phyloP scores from a whole-genome alignment of 2,797 vertebrate species.

The Melopsittacus undulatus region DNA sequence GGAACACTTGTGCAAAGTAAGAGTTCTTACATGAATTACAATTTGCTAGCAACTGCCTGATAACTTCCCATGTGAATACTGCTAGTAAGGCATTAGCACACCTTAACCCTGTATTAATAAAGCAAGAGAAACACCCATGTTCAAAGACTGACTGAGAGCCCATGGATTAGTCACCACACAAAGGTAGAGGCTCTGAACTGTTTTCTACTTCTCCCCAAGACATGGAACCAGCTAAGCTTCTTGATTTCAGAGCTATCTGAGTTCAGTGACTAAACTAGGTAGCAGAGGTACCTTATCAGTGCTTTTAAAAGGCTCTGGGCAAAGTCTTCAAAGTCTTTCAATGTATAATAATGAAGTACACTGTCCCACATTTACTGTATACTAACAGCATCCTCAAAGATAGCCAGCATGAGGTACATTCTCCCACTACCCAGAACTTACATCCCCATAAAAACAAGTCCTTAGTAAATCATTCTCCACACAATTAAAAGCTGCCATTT shows the following conservation, averaged over 20 bases:
- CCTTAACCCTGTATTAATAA: background rate
- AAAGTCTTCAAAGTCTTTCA: background rate
- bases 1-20: background rate
- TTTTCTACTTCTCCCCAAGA: background rate
- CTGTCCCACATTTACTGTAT: background rate
- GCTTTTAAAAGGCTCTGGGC: background rate
- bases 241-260: background rate
- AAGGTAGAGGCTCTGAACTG: background rate
- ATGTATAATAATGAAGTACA: background rate
- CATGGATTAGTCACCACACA: background rate
- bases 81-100: background rate
- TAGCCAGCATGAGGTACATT: background rate
- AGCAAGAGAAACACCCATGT: background rate
- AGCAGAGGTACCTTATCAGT: accelerated
- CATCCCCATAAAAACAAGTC: background rate
- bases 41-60: background rate
- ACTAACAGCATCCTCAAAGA: background rate
- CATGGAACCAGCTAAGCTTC: background rate
- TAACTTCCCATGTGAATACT: background rate
- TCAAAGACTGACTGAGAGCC: background rate
- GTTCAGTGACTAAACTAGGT: background rate
- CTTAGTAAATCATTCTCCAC: background rate
- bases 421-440: background rate
- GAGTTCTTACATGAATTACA: background rate
- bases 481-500: background rate